Evolutionary conservation across 2,888 invertebrate genomes (phyloP).

Genomic region (Meghimatium bilineatum): DNA sequence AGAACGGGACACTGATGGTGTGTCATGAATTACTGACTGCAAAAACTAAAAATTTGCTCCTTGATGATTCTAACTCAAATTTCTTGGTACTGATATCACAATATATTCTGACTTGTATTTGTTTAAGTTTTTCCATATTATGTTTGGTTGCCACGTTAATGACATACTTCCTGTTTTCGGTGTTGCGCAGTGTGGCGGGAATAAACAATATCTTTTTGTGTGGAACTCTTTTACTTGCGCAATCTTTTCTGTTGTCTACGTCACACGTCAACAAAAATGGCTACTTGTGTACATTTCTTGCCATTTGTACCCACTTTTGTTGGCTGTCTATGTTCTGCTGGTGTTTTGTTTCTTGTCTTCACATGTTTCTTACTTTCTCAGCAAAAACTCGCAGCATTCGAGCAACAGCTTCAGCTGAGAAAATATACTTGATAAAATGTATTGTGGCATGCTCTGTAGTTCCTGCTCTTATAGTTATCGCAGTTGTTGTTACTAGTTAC

Average conservation of each 20-base stretch:
- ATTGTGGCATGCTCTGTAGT: not conserved
- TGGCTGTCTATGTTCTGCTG: slow-evolving; percentile 43
- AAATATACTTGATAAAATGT: not conserved
- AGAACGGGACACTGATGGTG: slow-evolving; percentile 7
- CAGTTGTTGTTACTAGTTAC: not conserved
- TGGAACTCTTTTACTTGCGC: slow-evolving; percentile 22
- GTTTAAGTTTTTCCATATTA: slow-evolving; percentile 19
- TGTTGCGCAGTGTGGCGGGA: slow-evolving; percentile 30
- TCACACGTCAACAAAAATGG: not conserved
- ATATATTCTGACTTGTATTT: slow-evolving; percentile 22
- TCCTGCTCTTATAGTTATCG: not conserved
- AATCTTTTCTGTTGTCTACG: not conserved
- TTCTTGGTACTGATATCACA: not conserved
- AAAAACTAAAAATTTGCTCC: not conserved
- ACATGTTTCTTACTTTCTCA: slow-evolving; percentile 38
- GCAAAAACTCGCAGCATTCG: not conserved
- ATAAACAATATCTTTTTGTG: slow-evolving; percentile 33
- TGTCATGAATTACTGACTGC: slow-evolving; percentile 8
- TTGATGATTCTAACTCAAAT: too few relatives aligned
- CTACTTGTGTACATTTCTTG: slow-evolving; percentile 10
- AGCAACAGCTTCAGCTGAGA: not conserved
- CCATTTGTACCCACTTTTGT: slow-evolving; percentile 32
- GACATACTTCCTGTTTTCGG: slow-evolving; percentile 36
- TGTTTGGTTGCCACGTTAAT: slow-evolving; percentile 31
- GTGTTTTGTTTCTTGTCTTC: slow-evolving; percentile 39